Evolutionary conservation across 1,140 invertebrate genomes (phyloP), one percentile per base, ranked within the genome.

Genomic region (Drosophila busckii): DNA sequence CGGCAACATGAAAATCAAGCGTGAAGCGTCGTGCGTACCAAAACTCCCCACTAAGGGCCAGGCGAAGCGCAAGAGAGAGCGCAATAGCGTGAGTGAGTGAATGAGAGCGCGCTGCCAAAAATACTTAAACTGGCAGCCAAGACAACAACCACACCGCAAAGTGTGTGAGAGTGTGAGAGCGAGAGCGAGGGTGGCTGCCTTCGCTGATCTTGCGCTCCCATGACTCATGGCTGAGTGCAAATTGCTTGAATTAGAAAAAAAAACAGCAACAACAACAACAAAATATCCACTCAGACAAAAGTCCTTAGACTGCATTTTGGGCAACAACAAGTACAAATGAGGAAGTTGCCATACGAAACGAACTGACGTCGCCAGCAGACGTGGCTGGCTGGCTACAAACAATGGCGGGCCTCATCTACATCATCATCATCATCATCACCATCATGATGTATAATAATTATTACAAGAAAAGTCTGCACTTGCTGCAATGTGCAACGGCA

Each of bases 221-320:
- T n/a, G n/a, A n/a, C n/a, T n/a, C n/a, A n/a, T n/a, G n/a, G n/a
- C n/a, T 58, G 52, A 42, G 49, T 41, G 31, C 49, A 84, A 71
- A 84, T 69, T 69, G 62, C 71, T 80, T 71, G 80, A 84, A 84
- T 68, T 78, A 84, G 56, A 20, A 19, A 49, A 19, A 3, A 35
- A 48, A 60, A 60, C 23, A 54, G 70, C 61, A 71, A 59, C 54
- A 50, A 29, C 48, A 61, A n/a, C n/a, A n/a, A n/a, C n/a, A n/a
- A 70, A 53, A 70, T 80, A 80, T 84, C 80, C 80, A 84, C 80
- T 84, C 80, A 84, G 80, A 84, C 80, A 56, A 84, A 84, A 84
- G 80, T 84, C 80, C 80, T 84, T 84, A 84, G 80, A 84, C 80
- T 78, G 66, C 80, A 66, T 80, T 84, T 84, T 75, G 71, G 80